These are phyloP conservation scores for human (Homo sapiens) DNA, from an alignment of 2,113 vertebrate genomes.

Conservation along the genomic window DNA sequence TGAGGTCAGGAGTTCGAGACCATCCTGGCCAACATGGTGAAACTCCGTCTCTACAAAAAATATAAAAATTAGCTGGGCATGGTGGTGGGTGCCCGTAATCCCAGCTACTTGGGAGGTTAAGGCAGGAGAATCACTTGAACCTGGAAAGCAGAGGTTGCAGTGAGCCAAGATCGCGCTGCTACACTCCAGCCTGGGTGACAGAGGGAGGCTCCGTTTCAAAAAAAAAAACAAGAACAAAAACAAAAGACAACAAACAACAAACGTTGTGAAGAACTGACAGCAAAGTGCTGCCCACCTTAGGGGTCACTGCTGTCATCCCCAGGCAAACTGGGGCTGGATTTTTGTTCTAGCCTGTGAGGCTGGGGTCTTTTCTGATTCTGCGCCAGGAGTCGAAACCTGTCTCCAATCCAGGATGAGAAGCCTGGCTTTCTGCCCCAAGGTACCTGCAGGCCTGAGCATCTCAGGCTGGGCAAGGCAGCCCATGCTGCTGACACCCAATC, in stretches of 20 bases:
- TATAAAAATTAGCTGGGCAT: too few relatives aligned
- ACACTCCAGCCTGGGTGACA: neutral
- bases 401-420: neutral
- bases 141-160: too few relatives aligned
- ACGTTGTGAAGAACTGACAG: neutral
- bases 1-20: too few relatives aligned
- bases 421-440: neutral
- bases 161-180: too few relatives aligned
- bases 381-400: neutral
- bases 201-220: neutral
- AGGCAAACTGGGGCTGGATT: neutral
- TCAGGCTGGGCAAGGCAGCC: neutral
- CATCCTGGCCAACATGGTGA: too few relatives aligned
- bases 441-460: neutral
- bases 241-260: neutral
- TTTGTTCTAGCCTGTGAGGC: neutral
- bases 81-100: too few relatives aligned
- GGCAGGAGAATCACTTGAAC: too few relatives aligned
- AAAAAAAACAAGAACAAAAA: neutral
- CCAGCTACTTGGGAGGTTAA: too few relatives aligned
- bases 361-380: neutral
- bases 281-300: neutral
- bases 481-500: constrained; percentile 6
- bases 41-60: too few relatives aligned
- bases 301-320: neutral